phyloP scores from a whole-genome alignment of 2,113 vertebrate species.

The Megaceryle torquata region DNA sequence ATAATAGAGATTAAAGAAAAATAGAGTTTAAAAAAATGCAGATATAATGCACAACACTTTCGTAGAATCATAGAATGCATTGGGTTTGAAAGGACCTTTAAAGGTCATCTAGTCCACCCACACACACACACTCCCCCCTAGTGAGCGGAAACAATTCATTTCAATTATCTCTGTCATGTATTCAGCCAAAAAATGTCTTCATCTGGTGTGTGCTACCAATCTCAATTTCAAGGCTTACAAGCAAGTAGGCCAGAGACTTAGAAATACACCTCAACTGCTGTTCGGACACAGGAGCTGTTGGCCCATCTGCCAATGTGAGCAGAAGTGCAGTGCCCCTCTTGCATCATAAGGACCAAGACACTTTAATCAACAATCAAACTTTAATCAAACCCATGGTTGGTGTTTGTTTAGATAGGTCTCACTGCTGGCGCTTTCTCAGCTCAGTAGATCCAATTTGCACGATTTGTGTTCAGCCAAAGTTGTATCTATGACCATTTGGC shows the following conservation, averaged over 20 bases:
- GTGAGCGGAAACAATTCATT: too few species aligned
- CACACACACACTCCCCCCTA: too few species aligned
- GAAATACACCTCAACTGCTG: background rate
- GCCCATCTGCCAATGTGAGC: background rate
- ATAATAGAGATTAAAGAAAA: background rate
- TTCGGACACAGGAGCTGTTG: background rate
- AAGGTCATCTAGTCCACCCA: too few species aligned
- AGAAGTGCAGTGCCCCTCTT: background rate
- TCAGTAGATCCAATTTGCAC: rapidly evolving
- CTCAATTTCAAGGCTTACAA: background rate
- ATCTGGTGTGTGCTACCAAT: background rate
- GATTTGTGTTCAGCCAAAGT: background rate
- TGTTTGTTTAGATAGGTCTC: background rate
- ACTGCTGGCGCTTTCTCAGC: background rate
- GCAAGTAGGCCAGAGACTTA: background rate
- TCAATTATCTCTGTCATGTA: background rate
- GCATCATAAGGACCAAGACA: background rate
- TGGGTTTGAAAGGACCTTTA: too few species aligned
- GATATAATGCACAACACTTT: background rate
- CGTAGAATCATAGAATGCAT: too few species aligned
- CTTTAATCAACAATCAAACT: background rate
- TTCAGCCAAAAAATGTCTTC: background rate
- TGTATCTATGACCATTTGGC: background rate
- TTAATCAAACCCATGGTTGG: background rate
- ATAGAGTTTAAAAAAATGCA: background rate